A percentile compares a stretch with the other conserved stretches of the same genome.
These are phyloP conservation scores for Craseonycteris thonglongyai DNA, from an alignment of 2,113 vertebrate genomes.

Conservation along the genomic window DNA sequence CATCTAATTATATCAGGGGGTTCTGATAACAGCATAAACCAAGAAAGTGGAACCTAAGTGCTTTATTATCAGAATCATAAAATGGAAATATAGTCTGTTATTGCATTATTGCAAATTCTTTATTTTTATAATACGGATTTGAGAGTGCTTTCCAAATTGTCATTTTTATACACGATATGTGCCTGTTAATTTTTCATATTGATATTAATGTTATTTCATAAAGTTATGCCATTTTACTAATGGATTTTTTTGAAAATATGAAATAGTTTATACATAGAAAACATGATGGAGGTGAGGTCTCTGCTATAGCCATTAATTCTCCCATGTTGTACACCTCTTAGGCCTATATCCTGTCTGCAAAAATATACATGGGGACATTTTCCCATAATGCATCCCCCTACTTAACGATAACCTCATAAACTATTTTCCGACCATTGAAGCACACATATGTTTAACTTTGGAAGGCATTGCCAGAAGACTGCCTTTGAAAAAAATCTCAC, in stretches of 20 bases:
- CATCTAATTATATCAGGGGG: slow-evolving; percentile 62
- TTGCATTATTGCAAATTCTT: slow-evolving; percentile 51
- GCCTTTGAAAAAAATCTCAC: slow-evolving; percentile 30
- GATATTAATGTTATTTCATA: slow-evolving; percentile 51
- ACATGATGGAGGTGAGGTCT: background rate
- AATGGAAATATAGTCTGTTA: slow-evolving; percentile 52
- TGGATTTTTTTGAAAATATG: slow-evolving; percentile 6
- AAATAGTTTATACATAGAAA: slow-evolving; percentile 7
- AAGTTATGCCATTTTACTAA: slow-evolving; percentile 27
- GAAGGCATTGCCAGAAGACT: slow-evolving; percentile 14
- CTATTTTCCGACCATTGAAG: slow-evolving; percentile 25
- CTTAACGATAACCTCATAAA: slow-evolving; percentile 36
- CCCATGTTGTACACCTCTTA: slow-evolving; percentile 14
- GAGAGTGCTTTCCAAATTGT: slow-evolving; percentile 41
- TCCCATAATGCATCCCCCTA: background rate
- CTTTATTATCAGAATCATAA: slow-evolving; percentile 61
- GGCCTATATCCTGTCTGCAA: background rate
- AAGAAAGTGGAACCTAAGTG: slow-evolving; percentile 58
- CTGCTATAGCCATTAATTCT: slow-evolving; percentile 18
- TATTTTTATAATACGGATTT: slow-evolving; percentile 54
- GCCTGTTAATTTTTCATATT: slow-evolving; percentile 53
- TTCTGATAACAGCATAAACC: slow-evolving; percentile 66
- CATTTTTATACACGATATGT: slow-evolving; percentile 48
- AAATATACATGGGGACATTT: background rate
- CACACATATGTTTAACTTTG: slow-evolving; percentile 46